phyloP scores from a whole-genome alignment of 2,888 invertebrate species.

The Thera obeliscata region DNA sequence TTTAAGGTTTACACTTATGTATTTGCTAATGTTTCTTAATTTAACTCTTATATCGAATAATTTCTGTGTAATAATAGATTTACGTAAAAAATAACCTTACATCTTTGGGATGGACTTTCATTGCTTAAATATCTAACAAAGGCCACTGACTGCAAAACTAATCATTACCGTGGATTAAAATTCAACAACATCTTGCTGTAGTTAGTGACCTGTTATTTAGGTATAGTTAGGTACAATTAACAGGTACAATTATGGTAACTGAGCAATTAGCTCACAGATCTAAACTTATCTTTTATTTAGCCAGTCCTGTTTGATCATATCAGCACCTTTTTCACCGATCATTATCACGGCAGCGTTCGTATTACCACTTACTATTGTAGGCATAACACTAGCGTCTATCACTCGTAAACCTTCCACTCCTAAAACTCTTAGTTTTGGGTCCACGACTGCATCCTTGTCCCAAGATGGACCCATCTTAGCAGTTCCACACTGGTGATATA shows the following conservation, averaged over 20 bases:
- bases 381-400: slow-evolving; percentile 95
- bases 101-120: slow-evolving; percentile 24
- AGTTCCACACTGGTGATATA: slow-evolving; percentile 95
- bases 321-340: slow-evolving; percentile 95
- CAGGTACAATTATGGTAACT: slow-evolving; percentile 29
- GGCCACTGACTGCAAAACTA: slow-evolving; percentile 6
- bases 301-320: slow-evolving; percentile 94
- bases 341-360: slow-evolving; percentile 96
- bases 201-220: slow-evolving; percentile 19
- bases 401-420: slow-evolving; percentile 92
- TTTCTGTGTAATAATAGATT: neutral
- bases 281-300: slow-evolving; percentile 69
- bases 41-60: neutral
- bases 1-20: no score
- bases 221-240: slow-evolving; percentile 5
- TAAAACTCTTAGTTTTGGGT: slow-evolving; percentile 90
- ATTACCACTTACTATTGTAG: slow-evolving; percentile 94
- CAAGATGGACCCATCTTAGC: slow-evolving; percentile 94
- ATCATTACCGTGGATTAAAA: neutral
- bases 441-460: slow-evolving; percentile 92
- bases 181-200: neutral
- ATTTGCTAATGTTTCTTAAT: neutral
- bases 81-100: slow-evolving; percentile 10
- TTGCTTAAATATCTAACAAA: slow-evolving; percentile 6
- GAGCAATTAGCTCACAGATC: slow-evolving; percentile 23